These are phyloP conservation scores for Premnoplex brunnescens DNA, from an alignment of 2,797 vertebrate species.

Conservation along the genomic window DNA sequence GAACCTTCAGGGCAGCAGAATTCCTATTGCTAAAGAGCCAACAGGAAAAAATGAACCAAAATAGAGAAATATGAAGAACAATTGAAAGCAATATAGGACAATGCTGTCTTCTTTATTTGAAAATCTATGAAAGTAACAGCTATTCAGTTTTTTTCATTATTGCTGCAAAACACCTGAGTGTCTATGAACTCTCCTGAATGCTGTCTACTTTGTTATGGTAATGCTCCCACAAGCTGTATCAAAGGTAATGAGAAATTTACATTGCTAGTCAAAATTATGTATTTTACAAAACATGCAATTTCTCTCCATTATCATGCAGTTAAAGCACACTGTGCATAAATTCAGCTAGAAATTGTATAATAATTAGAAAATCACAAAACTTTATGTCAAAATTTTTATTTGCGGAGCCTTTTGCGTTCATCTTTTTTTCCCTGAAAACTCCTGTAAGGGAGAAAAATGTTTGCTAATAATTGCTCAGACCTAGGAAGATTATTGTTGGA, in stretches of 20 bases:
- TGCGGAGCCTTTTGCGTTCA: neutral
- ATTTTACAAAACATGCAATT: conserved; percentile 8
- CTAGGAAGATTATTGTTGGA: neutral
- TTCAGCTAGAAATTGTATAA: neutral
- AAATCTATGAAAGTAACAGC: neutral
- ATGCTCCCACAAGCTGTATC: neutral
- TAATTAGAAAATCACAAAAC: neutral
- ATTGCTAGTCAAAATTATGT: neutral
- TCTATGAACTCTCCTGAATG: neutral
- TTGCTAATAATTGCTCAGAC: neutral
- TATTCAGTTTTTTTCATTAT: neutral
- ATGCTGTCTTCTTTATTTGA: neutral
- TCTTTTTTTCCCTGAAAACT: neutral
- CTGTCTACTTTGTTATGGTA: neutral
- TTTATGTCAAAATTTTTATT: neutral
- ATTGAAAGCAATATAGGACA: neutral
- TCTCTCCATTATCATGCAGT: neutral
- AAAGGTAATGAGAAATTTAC: neutral
- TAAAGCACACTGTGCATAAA: neutral
- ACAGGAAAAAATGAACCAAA: neutral
- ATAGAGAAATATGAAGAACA: neutral
- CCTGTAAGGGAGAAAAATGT: neutral
- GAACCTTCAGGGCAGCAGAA: neutral
- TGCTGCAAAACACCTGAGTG: neutral
- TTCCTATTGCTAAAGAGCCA: neutral